Conservation (phyloP, 1,140 invertebrate genomes). For the Mamestra configurata region DNA sequence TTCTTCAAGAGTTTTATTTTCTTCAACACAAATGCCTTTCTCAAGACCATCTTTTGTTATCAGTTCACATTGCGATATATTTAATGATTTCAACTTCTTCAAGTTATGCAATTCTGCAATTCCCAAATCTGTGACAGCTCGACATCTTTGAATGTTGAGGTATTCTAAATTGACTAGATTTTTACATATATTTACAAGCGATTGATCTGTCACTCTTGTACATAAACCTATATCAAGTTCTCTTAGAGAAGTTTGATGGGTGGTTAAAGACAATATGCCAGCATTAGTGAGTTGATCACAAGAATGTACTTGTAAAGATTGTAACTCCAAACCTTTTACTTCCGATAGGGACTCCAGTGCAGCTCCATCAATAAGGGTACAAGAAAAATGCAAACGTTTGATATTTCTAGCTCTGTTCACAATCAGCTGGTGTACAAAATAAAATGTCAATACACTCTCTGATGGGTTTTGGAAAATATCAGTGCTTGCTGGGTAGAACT, state of each 20-base stretch:
- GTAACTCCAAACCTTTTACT: constrained; percentile 87
- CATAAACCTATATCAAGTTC: constrained; percentile 90
- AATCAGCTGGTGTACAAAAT: constrained; percentile 90
- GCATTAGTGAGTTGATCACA: constrained; percentile 91
- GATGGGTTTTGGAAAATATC: constrained; percentile 88
- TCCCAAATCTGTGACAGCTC: constrained; percentile 89
- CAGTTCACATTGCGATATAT: constrained; percentile 91
- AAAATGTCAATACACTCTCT: constrained; percentile 91
- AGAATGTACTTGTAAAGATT: constrained; percentile 88
- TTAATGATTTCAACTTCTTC: constrained; percentile 88
- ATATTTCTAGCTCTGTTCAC: constrained; percentile 87
- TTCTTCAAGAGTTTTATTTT: constrained; percentile 82
- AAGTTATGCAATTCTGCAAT: constrained; percentile 88
- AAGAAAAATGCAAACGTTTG: constrained; percentile 90
- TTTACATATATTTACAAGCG: constrained; percentile 88
- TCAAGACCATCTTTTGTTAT: constrained; percentile 89
- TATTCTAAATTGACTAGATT: constrained; percentile 88
- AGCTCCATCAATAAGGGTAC: constrained; percentile 90
- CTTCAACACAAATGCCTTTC: constrained; percentile 87
- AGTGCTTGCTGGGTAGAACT: constrained; percentile 89
- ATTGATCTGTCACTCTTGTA: constrained; percentile 89
- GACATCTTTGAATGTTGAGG: constrained; percentile 89
- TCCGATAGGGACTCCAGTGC: constrained; percentile 88
- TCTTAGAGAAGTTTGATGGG: constrained; percentile 88
- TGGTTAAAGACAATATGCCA: constrained; percentile 88